Evolutionary conservation across 2,888 invertebrate genomes (phyloP).

Genomic region (Gibbula magus): DNA sequence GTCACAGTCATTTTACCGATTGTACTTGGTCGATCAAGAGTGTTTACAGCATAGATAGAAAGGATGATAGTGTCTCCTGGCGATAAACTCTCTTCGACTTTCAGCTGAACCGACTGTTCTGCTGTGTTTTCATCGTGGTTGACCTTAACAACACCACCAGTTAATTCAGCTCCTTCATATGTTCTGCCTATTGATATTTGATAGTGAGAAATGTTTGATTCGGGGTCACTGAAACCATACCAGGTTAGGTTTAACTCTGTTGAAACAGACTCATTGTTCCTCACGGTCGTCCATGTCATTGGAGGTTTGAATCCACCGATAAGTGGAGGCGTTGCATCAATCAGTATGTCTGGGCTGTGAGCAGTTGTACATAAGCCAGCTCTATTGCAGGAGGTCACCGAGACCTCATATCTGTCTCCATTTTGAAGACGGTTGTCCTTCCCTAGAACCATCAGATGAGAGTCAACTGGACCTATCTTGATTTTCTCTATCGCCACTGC

Average conservation of each 20-base stretch:
- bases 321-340: slow-evolving; percentile 28
- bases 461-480: slow-evolving; percentile 33
- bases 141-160: background rate
- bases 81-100: background rate
- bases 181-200: background rate
- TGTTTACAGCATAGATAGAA: slow-evolving; percentile 13
- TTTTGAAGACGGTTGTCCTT: slow-evolving; percentile 30
- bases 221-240: slow-evolving; percentile 14
- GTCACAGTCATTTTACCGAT: slow-evolving; percentile 35
- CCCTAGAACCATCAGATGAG: slow-evolving; percentile 32
- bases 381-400: slow-evolving; percentile 23
- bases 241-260: background rate
- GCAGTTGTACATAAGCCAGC: slow-evolving; percentile 24
- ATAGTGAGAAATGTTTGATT: slow-evolving; percentile 2
- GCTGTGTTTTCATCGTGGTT: background rate
- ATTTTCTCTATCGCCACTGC: slow-evolving; percentile 40
- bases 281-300: slow-evolving; percentile 26
- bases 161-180: background rate
- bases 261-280: background rate
- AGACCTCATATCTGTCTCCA: slow-evolving; percentile 7
- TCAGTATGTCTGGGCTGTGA: background rate
- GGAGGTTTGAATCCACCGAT: slow-evolving; percentile 48
- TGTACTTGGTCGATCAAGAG: slow-evolving; percentile 29
- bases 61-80: slow-evolving; percentile 35
- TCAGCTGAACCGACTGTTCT: slow-evolving; percentile 18